phyloP scores from a whole-genome alignment of 37 sponge, comb jelly and placozoan species.

The Mnemiopsis leidyi region DNA sequence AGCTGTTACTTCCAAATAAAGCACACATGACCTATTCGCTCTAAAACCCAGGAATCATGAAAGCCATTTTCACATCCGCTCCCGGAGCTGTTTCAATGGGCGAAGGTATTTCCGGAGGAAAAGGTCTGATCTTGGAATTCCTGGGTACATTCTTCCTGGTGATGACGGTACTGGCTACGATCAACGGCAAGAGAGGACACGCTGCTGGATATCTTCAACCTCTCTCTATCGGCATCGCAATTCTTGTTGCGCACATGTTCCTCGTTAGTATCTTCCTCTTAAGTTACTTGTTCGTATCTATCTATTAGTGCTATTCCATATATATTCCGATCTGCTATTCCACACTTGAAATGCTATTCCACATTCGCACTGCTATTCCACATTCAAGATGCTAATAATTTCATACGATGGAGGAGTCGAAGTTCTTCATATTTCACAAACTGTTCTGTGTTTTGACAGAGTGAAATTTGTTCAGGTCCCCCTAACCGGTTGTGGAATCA shows the following conservation, averaged over 20 bases:
- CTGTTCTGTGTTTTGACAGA: too few relatives aligned
- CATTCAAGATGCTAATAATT: too few relatives aligned
- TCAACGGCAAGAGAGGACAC: not conserved
- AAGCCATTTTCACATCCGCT: not conserved
- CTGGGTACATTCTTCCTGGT: conserved; percentile 27
- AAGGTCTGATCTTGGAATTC: not conserved
- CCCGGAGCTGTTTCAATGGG: not conserved
- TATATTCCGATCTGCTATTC: too few relatives aligned
- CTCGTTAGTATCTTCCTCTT: not conserved
- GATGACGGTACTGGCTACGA: conserved; percentile 25
- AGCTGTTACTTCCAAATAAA: too few relatives aligned
- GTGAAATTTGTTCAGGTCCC: too few relatives aligned
- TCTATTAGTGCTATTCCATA: too few relatives aligned
- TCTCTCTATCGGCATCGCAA: conserved; percentile 10
- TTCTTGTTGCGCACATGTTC: not conserved
- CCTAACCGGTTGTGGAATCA: conserved; percentile 32
- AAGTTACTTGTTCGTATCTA: too few relatives aligned
- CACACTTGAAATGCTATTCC: too few relatives aligned
- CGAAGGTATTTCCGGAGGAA: not conserved
- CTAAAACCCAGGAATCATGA: not conserved
- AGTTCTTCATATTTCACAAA: too few relatives aligned
- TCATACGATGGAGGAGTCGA: too few relatives aligned
- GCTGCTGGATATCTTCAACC: conserved; percentile 23
- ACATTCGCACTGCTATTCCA: too few relatives aligned
- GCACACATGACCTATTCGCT: too few relatives aligned